A percentile compares a stretch with the other conserved stretches of the same genome.
phyloP scores from a whole-genome alignment of 1,140 invertebrate genomes.

The Cydia strobilella region DNA sequence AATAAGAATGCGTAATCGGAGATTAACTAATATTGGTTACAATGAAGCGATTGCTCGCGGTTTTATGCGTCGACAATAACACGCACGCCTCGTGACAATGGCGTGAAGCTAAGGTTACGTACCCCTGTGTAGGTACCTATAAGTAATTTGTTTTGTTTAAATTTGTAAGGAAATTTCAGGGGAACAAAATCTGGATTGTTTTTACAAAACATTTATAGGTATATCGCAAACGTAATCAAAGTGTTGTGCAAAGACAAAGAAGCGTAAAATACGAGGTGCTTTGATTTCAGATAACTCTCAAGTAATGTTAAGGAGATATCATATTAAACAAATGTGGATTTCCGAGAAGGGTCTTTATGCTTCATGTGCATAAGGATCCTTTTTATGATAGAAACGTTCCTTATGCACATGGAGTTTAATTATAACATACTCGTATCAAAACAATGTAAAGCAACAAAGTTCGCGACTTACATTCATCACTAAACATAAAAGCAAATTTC shows the following conservation, averaged over 20 bases:
- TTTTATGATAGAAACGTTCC: too few species aligned
- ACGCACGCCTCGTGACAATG: background rate
- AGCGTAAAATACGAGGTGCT: background rate
- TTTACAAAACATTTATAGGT: background rate
- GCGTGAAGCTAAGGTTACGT: too few species aligned
- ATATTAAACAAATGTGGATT: too few species aligned
- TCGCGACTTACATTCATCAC: too few species aligned
- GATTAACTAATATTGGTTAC: background rate
- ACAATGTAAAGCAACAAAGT: too few species aligned
- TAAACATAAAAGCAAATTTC: too few species aligned
- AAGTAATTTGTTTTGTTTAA: background rate
- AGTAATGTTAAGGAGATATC: background rate
- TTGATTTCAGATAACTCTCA: background rate
- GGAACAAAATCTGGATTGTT: background rate
- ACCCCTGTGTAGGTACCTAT: too few species aligned
- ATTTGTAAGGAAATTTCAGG: background rate
- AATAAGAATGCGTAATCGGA: background rate
- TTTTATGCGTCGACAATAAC: too few species aligned
- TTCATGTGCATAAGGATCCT: too few species aligned
- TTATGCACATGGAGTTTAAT: too few species aligned
- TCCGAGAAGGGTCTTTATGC: too few species aligned
- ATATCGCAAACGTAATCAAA: background rate
- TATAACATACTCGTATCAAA: too few species aligned
- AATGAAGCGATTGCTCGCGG: background rate
- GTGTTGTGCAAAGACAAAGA: background rate